Base-by-base conservation (phyloP, 2,888 invertebrate species). In the Dexiosoma caninum region DNA sequence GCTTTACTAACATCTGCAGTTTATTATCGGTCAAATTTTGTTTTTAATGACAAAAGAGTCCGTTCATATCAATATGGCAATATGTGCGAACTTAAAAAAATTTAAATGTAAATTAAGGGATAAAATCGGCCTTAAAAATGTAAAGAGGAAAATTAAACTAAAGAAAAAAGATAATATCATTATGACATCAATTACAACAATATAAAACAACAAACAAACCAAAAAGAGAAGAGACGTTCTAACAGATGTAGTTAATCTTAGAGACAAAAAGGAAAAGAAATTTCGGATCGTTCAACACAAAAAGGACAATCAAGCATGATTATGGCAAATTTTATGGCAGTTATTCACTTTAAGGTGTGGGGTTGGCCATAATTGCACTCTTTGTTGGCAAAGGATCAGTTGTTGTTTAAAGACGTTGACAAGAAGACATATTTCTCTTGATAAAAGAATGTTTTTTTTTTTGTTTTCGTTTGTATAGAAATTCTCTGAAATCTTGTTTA, bases 321-420 rank as follows among this genome's bases (percentile, higher is more conserved):
- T 79, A 79, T 79, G 79, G 82, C 79, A 82, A 82, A 82, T 82
- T 76, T 76, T 77, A 69, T 53, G 69, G 59, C 21, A 44, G 59
- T 70, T 62, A 35, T 49, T 49, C 40, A 19, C 19, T 19, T 49
- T 40, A 51, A 79, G 72, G 53, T 83, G 80, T 80, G 80, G 81
- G 67, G 70, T 55, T 67, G 75, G 51, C 57, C 49, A 76, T 76
- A 83, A 82, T 82, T 83, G 83, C 78, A 69, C 78, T 83, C 76
- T 82, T 82, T 81, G 82, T 80, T 71, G 60, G 75, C n/a, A n/a
- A n/a, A n/a, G 77, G 69, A 78, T 83, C 83, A 82, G 80, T 69
- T 78, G 72, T 64, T 77, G 57, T 71, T 75, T 75, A 64, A 62
- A 37, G 16, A 64, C 19, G 21, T 27, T 75, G 53, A 80, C 59